Base-by-base conservation (phyloP, 2,797 vertebrate genomes). In the Gymnodraco acuticeps region DNA sequence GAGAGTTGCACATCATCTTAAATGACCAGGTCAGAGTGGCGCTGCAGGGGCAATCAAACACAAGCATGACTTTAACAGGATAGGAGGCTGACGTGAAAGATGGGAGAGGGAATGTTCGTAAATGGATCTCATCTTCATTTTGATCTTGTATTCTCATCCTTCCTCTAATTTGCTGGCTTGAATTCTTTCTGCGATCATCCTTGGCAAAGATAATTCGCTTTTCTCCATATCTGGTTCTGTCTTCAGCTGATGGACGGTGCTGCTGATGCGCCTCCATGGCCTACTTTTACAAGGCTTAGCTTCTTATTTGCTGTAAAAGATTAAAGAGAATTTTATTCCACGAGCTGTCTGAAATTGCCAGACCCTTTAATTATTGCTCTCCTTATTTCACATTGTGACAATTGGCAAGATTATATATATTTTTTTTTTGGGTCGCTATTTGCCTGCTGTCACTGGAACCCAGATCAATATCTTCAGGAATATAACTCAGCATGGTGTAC, bases 1-100 rank as follows among this genome's bases (percentile, higher is more conserved):
- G 90, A 90, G 87, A 90, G 93, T 92, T 90, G 90, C 94, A 93
- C 93, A 94, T 95, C 94, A 93, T 94, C 87, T 91, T 95, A 94
- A 95, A 94, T 92, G 93, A 95, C 91, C 94, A 93, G 93, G 90
- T 89, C 88, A 80, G 81, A 95, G 87, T 81, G 83, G 78, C 59
- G 79, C 87, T 89, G 13, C 82, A 87, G 94, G 94, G 91, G 88
- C 91, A 88, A 94, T 94, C 90, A 91, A 93, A 91, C 89, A 90
- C 83, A 64, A 51, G 73, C 61, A 41, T 88, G 93, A 90, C 93
- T 90, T 87, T 91, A 92, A 91, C 64, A 64, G 80, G 86, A 89
- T 83, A 78, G 66, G 55, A 66, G 75, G 67, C 23, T 38, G 68
- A 67, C 62, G 60, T 12, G 16, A 59, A 64, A 68, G 15, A 15